phyloP scores from a whole-genome alignment of 2,113 vertebrate species.

The Labeo rohita region DNA sequence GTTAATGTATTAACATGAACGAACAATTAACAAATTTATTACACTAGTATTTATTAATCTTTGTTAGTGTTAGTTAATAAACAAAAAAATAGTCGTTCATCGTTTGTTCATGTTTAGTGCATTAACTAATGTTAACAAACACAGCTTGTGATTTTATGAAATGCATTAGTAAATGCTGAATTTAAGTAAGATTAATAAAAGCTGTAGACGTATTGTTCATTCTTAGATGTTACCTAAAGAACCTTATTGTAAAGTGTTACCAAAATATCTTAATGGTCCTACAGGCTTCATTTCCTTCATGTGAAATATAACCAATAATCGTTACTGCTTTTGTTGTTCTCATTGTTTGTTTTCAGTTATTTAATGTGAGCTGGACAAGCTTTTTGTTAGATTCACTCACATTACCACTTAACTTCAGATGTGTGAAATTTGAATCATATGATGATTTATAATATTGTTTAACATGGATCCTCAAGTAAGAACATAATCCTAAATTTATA shows the following conservation, averaged over 20 bases:
- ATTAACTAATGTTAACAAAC: background rate
- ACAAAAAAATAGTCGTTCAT: too few relatives aligned
- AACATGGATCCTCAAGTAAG: background rate
- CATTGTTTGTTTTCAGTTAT: background rate
- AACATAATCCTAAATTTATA: background rate
- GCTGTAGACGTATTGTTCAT: too few relatives aligned
- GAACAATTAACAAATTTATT: too few relatives aligned
- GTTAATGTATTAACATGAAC: too few relatives aligned
- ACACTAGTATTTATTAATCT: too few relatives aligned
- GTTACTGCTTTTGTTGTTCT: background rate
- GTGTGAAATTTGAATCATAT: background rate
- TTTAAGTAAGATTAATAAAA: too few relatives aligned
- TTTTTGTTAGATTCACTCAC: background rate
- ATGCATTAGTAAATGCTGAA: too few relatives aligned
- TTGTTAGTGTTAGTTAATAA: too few relatives aligned
- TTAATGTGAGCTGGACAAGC: background rate
- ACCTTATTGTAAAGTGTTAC: too few relatives aligned
- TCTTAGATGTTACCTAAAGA: too few relatives aligned
- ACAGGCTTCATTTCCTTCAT: constrained; percentile 1
- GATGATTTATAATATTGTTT: background rate
- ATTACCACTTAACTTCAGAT: background rate
- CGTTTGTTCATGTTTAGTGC: too few relatives aligned
- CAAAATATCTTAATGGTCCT: background rate
- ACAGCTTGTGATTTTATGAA: too few relatives aligned
- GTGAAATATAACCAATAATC: background rate